phyloP scores from a whole-genome alignment of 2,888 invertebrate species.

The Amphimallon solstitiale region DNA sequence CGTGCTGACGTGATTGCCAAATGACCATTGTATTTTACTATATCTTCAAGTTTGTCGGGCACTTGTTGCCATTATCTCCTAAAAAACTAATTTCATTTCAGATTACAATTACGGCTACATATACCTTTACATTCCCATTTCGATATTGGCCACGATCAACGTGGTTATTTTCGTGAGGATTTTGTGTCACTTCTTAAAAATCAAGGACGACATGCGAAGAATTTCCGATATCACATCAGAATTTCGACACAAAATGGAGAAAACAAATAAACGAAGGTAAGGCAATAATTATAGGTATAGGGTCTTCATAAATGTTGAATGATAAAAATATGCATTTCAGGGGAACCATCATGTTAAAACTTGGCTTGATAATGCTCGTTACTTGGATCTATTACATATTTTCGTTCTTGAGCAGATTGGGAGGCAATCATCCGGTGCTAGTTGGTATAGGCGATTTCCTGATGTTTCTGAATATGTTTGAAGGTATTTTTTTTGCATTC shows the following conservation, averaged over 20 bases:
- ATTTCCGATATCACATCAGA: background rate
- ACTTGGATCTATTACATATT: constrained; percentile 19
- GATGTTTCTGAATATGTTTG: constrained; percentile 14
- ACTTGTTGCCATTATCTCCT: too few relatives aligned
- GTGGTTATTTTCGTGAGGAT: constrained; percentile 6
- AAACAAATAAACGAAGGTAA: constrained; percentile 12
- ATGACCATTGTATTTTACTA: too few relatives aligned
- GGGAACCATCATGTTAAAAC: constrained; percentile 15
- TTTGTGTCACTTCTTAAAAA: background rate
- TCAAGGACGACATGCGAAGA: background rate
- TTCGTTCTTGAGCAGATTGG: background rate
- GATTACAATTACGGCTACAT: constrained; percentile 18
- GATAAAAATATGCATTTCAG: constrained; percentile 6
- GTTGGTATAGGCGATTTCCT: background rate
- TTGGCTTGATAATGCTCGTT: constrained; percentile 14
- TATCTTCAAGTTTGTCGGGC: too few relatives aligned
- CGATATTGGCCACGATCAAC: background rate
- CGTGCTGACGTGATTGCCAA: too few relatives aligned
- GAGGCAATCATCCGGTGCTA: background rate
- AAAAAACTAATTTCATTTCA: too few relatives aligned
- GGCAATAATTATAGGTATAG: too few relatives aligned
- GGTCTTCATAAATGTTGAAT: background rate
- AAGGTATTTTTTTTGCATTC: constrained; percentile 4
- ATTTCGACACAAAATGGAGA: constrained; percentile 1
- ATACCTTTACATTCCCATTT: constrained; percentile 3